These are phyloP conservation scores for Lutraria rhynchaena DNA, from an alignment of 1,140 invertebrate species.

Conservation along the genomic window DNA sequence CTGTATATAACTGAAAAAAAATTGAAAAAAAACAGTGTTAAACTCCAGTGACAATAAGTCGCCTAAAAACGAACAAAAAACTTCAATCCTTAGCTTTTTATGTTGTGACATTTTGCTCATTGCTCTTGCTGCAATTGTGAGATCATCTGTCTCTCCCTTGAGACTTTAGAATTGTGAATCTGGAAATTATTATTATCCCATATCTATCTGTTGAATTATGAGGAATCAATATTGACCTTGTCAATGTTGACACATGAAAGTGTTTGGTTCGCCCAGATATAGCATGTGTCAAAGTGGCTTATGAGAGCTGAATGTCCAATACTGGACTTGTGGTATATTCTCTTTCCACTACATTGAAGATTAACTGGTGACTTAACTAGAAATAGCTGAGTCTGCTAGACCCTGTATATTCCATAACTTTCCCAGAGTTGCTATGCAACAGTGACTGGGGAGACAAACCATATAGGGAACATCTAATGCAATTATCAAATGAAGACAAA, in stretches of 20 bases:
- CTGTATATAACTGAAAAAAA: conserved; percentile 53
- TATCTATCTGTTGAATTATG: too few species aligned
- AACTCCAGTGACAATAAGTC: too few species aligned
- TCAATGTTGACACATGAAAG: conserved; percentile 46
- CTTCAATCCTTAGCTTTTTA: too few species aligned
- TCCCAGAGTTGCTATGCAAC: conserved; percentile 53
- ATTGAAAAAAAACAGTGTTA: too few species aligned
- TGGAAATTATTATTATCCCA: too few species aligned
- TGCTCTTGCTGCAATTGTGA: too few species aligned
- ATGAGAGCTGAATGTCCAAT: conserved; percentile 51
- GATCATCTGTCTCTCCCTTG: too few species aligned
- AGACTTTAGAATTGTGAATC: too few species aligned
- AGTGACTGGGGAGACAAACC: conserved; percentile 49
- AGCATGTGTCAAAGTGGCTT: conserved; percentile 42
- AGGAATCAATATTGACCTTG: too few species aligned
- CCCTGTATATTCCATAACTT: conserved; percentile 62
- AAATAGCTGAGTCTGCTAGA: conserved; percentile 33
- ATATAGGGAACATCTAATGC: conserved; percentile 52
- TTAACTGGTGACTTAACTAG: conserved; percentile 22
- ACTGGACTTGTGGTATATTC: conserved; percentile 50
- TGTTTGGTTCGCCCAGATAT: conserved; percentile 40
- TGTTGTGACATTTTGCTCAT: too few species aligned
- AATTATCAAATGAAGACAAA: too few species aligned
- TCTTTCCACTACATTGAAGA: conserved; percentile 59
- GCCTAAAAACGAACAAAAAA: too few species aligned